Conservation (phyloP, 2,113 vertebrate genomes). For the Nibea coibor region DNA sequence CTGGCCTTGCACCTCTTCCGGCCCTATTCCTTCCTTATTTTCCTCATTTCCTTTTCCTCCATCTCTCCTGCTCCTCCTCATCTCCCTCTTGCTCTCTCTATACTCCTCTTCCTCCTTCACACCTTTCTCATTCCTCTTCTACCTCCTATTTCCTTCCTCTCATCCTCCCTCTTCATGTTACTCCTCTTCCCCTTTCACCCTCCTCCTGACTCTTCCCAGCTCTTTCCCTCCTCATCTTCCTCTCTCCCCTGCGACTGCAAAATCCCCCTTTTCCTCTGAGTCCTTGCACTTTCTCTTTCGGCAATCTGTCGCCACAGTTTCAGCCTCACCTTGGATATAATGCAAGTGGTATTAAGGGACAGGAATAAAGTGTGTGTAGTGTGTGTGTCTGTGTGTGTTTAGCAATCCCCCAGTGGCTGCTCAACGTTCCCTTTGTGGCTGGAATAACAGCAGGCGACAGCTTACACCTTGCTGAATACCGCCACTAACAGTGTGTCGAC, state of each 20-base stretch:
- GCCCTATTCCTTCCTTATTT: not conserved
- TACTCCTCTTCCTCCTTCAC: not conserved
- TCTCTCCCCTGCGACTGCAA: not conserved
- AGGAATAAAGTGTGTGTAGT: conserved; percentile 16
- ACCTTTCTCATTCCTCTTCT: not conserved
- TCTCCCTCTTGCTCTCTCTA: not conserved
- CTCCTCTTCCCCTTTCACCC: not conserved
- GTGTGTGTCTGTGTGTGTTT: conserved; percentile 41
- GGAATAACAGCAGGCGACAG: conserved; percentile 68
- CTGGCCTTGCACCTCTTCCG: too few species aligned
- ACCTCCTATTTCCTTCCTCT: not conserved
- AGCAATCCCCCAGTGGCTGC: conserved; percentile 77
- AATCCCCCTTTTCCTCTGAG: not conserved
- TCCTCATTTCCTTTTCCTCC: too few species aligned
- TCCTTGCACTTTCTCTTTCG: not conserved
- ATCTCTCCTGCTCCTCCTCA: too few species aligned
- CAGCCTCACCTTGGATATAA: conserved; percentile 8
- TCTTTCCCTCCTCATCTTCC: not conserved
- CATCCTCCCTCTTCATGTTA: too few species aligned
- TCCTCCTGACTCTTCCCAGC: not conserved
- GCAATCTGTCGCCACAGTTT: not conserved
- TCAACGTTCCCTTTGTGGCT: conserved; percentile 87
- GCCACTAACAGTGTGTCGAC: conserved; percentile 57
- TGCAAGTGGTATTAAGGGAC: conserved; percentile 10
- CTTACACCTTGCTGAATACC: conserved; percentile 72